Evolutionary conservation across 1,140 invertebrate species (phyloP).

Genomic region (Zaprionus taronus): DNA sequence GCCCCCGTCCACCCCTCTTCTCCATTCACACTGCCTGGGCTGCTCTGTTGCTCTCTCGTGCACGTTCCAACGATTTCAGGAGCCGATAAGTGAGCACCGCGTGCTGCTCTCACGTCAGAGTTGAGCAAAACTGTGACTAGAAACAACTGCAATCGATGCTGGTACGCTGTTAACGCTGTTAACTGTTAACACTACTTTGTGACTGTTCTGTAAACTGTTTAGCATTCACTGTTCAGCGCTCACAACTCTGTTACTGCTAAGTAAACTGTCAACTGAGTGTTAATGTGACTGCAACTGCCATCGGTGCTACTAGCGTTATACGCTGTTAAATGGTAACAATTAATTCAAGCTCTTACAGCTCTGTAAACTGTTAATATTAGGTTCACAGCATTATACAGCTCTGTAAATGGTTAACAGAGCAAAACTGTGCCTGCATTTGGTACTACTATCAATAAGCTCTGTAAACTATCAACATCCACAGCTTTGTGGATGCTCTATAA

Average conservation of each 20-base stretch:
- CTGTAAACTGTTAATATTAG: not conserved
- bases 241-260: too few relatives aligned
- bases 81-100: conserved; percentile 55
- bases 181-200: not conserved
- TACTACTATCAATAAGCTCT: too few relatives aligned
- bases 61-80: conserved; percentile 49
- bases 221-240: too few relatives aligned
- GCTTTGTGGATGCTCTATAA: too few relatives aligned
- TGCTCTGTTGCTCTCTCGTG: not conserved
- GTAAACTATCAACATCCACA: too few relatives aligned
- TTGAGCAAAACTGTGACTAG: not conserved
- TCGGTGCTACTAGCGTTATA: not conserved
- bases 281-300: not conserved
- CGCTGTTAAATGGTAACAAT: not conserved
- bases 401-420: not conserved
- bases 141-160: not conserved
- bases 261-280: too few relatives aligned
- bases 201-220: not conserved
- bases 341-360: too few relatives aligned
- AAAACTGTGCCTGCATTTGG: too few relatives aligned
- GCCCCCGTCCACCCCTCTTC: not conserved
- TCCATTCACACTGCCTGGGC: not conserved
- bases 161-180: not conserved
- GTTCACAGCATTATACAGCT: too few relatives aligned
- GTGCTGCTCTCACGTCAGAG: not conserved